Percentiles rank a stretch among this genome's conserved stretches.
These are phyloP conservation scores for Drosophila equinoxialis DNA, from an alignment of 1,140 invertebrate species.

Conservation along the genomic window DNA sequence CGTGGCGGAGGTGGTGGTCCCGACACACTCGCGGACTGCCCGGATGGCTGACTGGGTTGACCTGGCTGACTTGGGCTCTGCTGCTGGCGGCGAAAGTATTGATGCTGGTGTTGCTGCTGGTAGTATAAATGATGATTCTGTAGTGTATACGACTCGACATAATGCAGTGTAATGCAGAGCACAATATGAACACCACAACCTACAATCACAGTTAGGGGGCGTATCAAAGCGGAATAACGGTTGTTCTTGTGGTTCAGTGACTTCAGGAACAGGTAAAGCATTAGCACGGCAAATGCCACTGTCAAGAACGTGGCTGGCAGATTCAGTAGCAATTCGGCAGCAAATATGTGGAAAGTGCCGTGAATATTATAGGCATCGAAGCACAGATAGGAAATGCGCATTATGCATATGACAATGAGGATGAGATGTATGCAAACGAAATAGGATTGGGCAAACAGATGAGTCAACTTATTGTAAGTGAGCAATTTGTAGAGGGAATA, in stretches of 20 bases:
- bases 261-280: constrained; percentile 91
- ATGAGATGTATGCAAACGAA: constrained; percentile 92
- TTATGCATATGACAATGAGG: constrained; percentile 90
- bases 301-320: constrained; percentile 92
- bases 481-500: constrained; percentile 93
- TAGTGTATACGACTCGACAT: constrained; percentile 86
- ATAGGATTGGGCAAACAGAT: constrained; percentile 91
- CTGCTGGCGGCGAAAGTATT: constrained; percentile 51
- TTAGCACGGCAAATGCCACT: constrained; percentile 92
- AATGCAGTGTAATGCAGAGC: constrained; percentile 91
- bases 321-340: constrained; percentile 92
- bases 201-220: constrained; percentile 89
- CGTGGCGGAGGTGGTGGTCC: constrained; percentile 71
- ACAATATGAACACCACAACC: constrained; percentile 89
- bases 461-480: constrained; percentile 90
- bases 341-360: constrained; percentile 89
- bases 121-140: constrained; percentile 69
- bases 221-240: constrained; percentile 87
- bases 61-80: constrained; percentile 40
- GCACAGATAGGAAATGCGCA: constrained; percentile 93
- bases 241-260: constrained; percentile 87
- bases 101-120: constrained; percentile 72
- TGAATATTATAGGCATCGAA: constrained; percentile 95
- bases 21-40: constrained; percentile 36
- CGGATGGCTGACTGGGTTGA: constrained; percentile 12